Conservation (phyloP, 1,140 invertebrate genomes). For the Penaeus chinensis region DNA sequence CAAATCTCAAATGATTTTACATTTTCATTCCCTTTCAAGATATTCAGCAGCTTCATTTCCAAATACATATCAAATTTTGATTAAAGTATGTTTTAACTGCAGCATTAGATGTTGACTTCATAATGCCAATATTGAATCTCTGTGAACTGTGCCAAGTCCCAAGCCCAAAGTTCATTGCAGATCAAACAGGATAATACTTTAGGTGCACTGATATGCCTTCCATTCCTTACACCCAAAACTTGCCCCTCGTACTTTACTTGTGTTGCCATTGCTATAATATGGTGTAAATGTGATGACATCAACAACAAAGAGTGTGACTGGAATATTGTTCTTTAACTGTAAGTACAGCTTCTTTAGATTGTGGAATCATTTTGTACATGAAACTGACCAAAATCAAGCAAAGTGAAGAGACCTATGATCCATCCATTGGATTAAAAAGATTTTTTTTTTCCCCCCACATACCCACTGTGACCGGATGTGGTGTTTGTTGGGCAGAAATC, state of each 20-base stretch:
- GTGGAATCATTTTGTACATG: too few species aligned
- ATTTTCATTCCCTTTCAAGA: background rate
- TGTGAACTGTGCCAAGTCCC: background rate
- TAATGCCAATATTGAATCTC: background rate
- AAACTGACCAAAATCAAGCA: too few species aligned
- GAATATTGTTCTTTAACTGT: too few species aligned
- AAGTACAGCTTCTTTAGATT: too few species aligned
- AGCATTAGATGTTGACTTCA: too few species aligned
- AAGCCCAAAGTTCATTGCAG: too few species aligned
- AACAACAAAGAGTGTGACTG: background rate
- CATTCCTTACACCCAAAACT: conserved; percentile 18
- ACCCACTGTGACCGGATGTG: too few species aligned
- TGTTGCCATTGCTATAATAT: background rate
- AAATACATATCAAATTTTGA: background rate
- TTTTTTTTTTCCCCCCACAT: too few species aligned
- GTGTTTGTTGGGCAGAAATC: background rate
- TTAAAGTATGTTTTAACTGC: too few species aligned
- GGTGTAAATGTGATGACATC: background rate
- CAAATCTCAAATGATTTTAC: background rate
- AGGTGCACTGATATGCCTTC: conserved; percentile 18
- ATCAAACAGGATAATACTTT: background rate
- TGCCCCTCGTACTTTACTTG: conserved; percentile 1
- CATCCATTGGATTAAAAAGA: too few species aligned
- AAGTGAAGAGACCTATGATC: too few species aligned
- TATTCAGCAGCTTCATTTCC: background rate